Evolutionary conservation across 2,888 invertebrate genomes (phyloP).

Genomic region (Rotaria sp.): DNA sequence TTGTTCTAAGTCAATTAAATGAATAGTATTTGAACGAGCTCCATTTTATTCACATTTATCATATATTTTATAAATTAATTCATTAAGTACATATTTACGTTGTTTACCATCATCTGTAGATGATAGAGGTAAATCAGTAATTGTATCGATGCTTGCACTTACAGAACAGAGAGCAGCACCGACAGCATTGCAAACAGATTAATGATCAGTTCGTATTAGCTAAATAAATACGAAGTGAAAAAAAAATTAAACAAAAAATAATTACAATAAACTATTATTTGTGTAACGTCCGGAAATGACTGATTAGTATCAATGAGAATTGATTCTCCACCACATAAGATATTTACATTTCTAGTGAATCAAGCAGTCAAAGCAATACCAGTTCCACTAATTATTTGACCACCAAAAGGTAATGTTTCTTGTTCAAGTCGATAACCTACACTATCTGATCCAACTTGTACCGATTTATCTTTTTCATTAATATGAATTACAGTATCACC

Average conservation of each 20-base stretch:
- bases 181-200: slow-evolving; percentile 50
- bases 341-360: slow-evolving; percentile 41
- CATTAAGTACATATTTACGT: background rate
- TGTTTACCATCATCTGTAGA: slow-evolving; percentile 41
- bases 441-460: slow-evolving; percentile 48
- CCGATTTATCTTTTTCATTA: slow-evolving; percentile 26
- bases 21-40: slow-evolving; percentile 40
- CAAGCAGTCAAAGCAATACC: slow-evolving; percentile 50
- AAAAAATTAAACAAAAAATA: background rate
- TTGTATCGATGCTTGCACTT: slow-evolving; percentile 45
- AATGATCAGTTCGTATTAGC: background rate
- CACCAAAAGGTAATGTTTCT: slow-evolving; percentile 47
- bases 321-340: slow-evolving; percentile 50
- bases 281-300: slow-evolving; percentile 34
- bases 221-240: background rate
- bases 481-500: slow-evolving; percentile 49
- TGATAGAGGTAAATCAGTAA: slow-evolving; percentile 44
- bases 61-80: slow-evolving; percentile 4
- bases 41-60: slow-evolving; percentile 33
- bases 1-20: slow-evolving; percentile 43
- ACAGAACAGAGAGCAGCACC: slow-evolving; percentile 52
- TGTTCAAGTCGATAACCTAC: slow-evolving; percentile 47
- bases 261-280: background rate
- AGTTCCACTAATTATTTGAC: slow-evolving; percentile 46
- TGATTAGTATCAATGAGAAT: slow-evolving; percentile 44